A percentile compares a stretch with the other conserved stretches of the same genome.
These are phyloP conservation scores for Paraplagusia blochii DNA, from an alignment of 2,113 vertebrate genomes.

Conservation along the genomic window DNA sequence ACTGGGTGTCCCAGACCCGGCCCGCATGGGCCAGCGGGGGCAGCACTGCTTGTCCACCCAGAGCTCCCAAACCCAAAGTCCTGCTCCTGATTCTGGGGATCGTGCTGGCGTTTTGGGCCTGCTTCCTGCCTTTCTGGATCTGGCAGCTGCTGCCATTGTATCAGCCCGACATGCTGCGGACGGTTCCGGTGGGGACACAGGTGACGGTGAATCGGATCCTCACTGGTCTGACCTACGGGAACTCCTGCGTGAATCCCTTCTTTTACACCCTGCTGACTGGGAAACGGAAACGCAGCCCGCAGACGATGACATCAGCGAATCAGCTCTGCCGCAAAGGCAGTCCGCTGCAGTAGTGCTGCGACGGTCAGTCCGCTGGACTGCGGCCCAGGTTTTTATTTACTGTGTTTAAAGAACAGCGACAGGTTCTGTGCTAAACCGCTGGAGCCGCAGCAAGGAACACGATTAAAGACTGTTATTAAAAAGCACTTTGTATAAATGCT, in stretches of 20 bases:
- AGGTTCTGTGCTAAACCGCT: conserved; percentile 7
- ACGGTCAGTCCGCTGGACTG: not conserved
- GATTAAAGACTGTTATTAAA: conserved; percentile 5
- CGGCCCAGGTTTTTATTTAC: not conserved
- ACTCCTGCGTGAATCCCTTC: conserved; percentile 85
- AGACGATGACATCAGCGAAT: conserved; percentile 59
- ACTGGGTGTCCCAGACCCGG: conserved; percentile 82
- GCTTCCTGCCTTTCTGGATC: conserved; percentile 85
- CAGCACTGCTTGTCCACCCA: conserved; percentile 62
- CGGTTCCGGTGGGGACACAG: conserved; percentile 77
- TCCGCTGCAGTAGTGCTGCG: conserved; percentile 50
- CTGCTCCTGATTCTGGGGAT: conserved; percentile 81
- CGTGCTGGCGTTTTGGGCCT: conserved; percentile 83
- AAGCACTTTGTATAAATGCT: conserved; percentile 52
- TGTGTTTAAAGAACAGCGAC: conserved; percentile 6
- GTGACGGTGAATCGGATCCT: conserved; percentile 82
- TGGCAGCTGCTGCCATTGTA: conserved; percentile 84
- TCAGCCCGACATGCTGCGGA: conserved; percentile 72
- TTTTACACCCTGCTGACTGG: conserved; percentile 83
- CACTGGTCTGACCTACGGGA: conserved; percentile 82
- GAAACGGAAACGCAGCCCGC: conserved; percentile 62
- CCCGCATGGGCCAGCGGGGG: conserved; percentile 69
- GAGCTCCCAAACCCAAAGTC: conserved; percentile 81
- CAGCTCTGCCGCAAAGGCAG: conserved; percentile 74
- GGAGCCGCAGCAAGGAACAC: conserved; percentile 22